Evolutionary conservation across 2,113 vertebrate genomes (phyloP).

Genomic region (Erythrolamprus reginae): DNA sequence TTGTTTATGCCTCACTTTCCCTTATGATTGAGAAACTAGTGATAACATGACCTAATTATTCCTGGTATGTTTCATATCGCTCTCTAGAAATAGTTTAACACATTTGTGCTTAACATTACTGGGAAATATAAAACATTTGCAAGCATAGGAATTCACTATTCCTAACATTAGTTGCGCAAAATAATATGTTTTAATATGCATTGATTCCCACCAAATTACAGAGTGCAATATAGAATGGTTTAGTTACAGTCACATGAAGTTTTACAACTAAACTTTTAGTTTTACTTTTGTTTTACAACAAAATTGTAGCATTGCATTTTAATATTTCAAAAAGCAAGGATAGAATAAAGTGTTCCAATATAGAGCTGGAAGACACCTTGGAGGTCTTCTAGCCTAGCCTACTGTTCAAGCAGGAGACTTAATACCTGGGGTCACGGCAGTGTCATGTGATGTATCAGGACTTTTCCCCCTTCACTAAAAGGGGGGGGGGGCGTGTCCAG

Average conservation of each 20-base stretch:
- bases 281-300: too few relatives aligned
- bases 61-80: constrained; percentile 12
- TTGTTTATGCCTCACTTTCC: constrained; percentile 42
- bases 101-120: neutral
- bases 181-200: neutral
- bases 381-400: too few relatives aligned
- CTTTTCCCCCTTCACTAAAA: too few relatives aligned
- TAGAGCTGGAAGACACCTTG: too few relatives aligned
- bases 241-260: neutral
- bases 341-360: neutral
- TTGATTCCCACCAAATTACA: neutral
- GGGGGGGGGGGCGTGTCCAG: too few relatives aligned
- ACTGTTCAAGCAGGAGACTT: too few relatives aligned
- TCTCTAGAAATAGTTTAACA: constrained; percentile 22
- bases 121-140: constrained; percentile 5
- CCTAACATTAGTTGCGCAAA: neutral
- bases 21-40: constrained; percentile 27
- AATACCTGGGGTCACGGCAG: too few relatives aligned
- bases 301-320: neutral
- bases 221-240: neutral
- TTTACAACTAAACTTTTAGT: neutral
- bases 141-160: neutral
- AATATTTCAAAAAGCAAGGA: neutral
- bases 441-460: too few relatives aligned
- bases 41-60: constrained; percentile 20